Conservation (phyloP, 2,888 invertebrate genomes). For the Luperina nickerlii region DNA sequence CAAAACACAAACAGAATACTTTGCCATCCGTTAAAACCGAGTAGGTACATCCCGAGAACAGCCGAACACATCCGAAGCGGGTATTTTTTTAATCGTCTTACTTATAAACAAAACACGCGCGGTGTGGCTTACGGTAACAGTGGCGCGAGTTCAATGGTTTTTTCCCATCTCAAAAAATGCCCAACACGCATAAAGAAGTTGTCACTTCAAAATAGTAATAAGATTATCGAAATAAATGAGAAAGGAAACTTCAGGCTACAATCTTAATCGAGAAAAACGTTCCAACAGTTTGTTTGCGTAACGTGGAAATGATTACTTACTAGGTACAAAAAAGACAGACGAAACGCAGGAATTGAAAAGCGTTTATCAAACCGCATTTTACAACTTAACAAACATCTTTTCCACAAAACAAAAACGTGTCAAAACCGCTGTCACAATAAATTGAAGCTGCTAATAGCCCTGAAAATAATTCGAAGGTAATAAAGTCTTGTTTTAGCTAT, state of each 20-base stretch:
- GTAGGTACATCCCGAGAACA: too few relatives aligned
- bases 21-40: too few relatives aligned
- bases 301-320: background rate
- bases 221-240: background rate
- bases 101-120: too few relatives aligned
- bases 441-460: slow-evolving; percentile 47
- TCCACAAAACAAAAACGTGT: slow-evolving; percentile 23
- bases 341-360: background rate
- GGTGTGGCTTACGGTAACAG: too few relatives aligned
- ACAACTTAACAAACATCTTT: slow-evolving; percentile 18
- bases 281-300: background rate
- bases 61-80: too few relatives aligned
- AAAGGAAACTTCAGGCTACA: background rate
- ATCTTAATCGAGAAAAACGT: background rate
- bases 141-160: too few relatives aligned
- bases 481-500: slow-evolving; percentile 62
- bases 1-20: too few relatives aligned
- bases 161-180: too few relatives aligned
- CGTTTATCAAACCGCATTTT: background rate
- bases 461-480: slow-evolving; percentile 47
- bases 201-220: background rate
- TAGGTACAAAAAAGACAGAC: too few relatives aligned
- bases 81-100: too few relatives aligned
- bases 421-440: slow-evolving; percentile 43
- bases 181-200: too few relatives aligned